phyloP scores from a whole-genome alignment of 2,797 vertebrate genomes.

The Hipposideros larvatus region DNA sequence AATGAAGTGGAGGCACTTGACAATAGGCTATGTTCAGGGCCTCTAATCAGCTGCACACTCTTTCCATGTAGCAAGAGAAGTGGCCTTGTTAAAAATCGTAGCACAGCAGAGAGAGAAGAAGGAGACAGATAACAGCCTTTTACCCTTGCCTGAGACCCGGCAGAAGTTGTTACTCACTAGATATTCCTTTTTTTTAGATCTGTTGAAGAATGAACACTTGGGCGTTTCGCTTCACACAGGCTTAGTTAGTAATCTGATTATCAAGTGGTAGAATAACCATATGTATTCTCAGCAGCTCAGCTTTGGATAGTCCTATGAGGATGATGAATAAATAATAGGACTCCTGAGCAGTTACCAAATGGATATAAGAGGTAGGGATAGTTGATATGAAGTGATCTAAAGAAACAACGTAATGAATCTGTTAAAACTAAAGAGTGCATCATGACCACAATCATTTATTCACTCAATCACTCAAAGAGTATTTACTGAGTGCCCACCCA shows the following conservation, averaged over 20 bases:
- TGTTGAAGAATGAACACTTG: background rate
- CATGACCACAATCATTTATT: background rate
- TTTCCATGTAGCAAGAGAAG: background rate
- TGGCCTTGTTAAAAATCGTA: constrained; percentile 44
- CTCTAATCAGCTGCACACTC: background rate
- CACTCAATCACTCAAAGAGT: background rate
- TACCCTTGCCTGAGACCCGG: background rate
- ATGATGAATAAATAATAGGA: constrained; percentile 33
- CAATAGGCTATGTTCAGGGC: background rate
- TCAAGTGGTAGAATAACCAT: background rate
- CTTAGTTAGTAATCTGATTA: constrained; percentile 27
- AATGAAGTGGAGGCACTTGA: constrained; percentile 41
- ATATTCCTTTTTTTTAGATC: background rate
- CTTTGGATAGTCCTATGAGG: background rate
- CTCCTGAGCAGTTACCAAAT: background rate
- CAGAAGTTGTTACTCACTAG: background rate
- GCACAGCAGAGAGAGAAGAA: background rate
- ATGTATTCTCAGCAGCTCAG: background rate
- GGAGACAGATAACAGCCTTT: background rate
- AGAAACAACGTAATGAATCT: constrained; percentile 3
- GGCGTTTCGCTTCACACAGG: background rate
- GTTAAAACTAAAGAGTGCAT: background rate
- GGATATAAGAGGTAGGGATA: background rate
- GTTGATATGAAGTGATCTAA: constrained; percentile 36
- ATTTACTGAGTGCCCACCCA: background rate